A percentile compares a stretch with the other conserved stretches of the same genome.
phyloP scores from a whole-genome alignment of 2,113 vertebrate genomes.

The Etia nguti region DNA sequence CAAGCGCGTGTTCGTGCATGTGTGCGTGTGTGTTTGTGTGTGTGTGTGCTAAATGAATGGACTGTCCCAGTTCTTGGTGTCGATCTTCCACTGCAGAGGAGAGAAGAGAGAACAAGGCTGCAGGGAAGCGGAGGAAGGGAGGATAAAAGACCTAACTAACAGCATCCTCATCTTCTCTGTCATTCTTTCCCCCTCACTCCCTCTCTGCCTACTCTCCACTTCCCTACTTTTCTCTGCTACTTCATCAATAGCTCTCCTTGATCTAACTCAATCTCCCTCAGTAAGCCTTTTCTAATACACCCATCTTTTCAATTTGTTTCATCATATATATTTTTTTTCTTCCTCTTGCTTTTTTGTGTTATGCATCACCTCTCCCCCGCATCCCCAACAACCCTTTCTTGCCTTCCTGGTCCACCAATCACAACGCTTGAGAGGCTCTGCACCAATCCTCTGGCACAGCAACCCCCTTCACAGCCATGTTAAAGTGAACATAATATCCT shows the following conservation, averaged over 20 bases:
- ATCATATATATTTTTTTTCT: not conserved
- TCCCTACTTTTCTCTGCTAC: not conserved
- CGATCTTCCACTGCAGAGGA: slow-evolving; percentile 41
- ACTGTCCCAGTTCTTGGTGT: slow-evolving; percentile 55
- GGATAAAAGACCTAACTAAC: slow-evolving; percentile 20
- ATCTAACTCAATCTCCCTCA: not conserved
- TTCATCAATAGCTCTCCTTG: not conserved
- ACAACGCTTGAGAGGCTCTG: slow-evolving; percentile 18
- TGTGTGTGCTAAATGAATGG: not conserved
- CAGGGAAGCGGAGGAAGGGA: slow-evolving; percentile 6
- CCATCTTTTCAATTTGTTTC: slow-evolving; percentile 8
- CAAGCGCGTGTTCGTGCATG: not conserved
- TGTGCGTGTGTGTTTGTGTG: not conserved
- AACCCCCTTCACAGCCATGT: not conserved
- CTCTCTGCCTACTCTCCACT: not conserved
- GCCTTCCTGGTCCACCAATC: slow-evolving; percentile 36
- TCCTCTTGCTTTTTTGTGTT: slow-evolving; percentile 16
- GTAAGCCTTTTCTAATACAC: not conserved
- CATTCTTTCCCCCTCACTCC: not conserved
- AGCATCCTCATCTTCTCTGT: slow-evolving; percentile 32
- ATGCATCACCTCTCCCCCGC: not conserved
- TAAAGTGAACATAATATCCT: not conserved
- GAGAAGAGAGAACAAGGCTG: slow-evolving; percentile 11
- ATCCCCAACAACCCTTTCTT: not conserved
- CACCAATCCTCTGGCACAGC: slow-evolving; percentile 41